phyloP scores from a whole-genome alignment of 1,140 invertebrate genomes.

The Drosophila lini region DNA sequence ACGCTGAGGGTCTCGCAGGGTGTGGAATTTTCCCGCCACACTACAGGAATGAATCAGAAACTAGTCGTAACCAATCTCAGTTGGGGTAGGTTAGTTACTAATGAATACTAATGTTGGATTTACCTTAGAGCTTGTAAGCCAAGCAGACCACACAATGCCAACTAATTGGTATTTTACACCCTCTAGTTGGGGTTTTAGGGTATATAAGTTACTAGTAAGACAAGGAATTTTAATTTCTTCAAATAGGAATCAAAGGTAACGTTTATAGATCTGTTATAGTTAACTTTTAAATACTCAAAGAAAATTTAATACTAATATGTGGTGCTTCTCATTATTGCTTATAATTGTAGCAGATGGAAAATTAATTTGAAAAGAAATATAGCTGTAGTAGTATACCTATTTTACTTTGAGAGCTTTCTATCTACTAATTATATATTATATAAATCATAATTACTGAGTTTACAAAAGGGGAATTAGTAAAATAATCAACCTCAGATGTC shows the following conservation, averaged over 20 bases:
- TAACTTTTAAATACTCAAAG: background rate
- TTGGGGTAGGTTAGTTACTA: constrained; percentile 32
- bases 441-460: background rate
- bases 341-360: no score
- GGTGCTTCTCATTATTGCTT: no score
- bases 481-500: background rate
- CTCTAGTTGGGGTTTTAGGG: background rate
- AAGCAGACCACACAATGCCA: constrained; percentile 50
- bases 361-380: background rate
- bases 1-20: background rate
- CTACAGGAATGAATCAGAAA: constrained; percentile 22
- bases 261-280: background rate
- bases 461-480: background rate
- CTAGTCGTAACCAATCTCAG: background rate
- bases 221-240: background rate
- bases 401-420: background rate
- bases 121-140: constrained; percentile 49
- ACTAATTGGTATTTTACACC: background rate
- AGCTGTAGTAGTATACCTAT: background rate
- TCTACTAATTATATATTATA: background rate
- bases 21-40: constrained; percentile 43
- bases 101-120: constrained; percentile 1
- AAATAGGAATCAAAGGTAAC: background rate
- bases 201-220: background rate
- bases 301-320: no score